Percentiles rank a stretch among this genome's conserved stretches.
Evolutionary conservation across 2,113 vertebrate species (phyloP).

Genomic region (Phycodurus eques): DNA sequence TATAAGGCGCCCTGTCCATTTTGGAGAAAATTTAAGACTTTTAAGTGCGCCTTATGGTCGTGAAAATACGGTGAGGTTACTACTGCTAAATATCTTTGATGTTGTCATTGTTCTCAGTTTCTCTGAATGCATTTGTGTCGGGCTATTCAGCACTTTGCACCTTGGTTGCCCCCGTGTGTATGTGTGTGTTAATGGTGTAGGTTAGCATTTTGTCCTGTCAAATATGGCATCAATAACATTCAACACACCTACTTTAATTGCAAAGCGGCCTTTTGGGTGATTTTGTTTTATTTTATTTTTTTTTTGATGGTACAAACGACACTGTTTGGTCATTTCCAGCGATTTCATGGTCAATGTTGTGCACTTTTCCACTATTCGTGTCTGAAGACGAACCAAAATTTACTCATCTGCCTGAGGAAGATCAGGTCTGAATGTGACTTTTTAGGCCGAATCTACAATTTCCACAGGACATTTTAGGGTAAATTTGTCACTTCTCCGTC

Average conservation of each 20-base stretch:
- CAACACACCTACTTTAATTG: neutral
- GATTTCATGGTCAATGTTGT: neutral
- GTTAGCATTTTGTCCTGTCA: neutral
- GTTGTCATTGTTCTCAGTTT: neutral
- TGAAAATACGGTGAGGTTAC: too few relatives aligned
- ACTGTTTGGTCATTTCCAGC: neutral
- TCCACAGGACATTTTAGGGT: neutral
- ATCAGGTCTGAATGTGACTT: neutral
- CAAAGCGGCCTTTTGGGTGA: neutral
- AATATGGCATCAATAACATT: neutral
- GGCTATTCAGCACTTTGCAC: conserved; percentile 41
- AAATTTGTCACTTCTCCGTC: neutral
- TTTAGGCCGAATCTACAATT: neutral
- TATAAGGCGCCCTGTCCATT: too few relatives aligned
- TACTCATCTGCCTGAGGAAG: neutral
- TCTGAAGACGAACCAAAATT: neutral
- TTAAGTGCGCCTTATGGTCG: too few relatives aligned
- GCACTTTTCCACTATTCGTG: neutral
- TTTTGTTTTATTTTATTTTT: neutral
- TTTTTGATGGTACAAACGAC: neutral
- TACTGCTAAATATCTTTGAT: neutral
- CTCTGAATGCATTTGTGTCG: neutral
- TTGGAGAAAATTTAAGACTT: too few relatives aligned
- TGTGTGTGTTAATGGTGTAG: conserved; percentile 8
- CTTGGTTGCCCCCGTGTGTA: conserved; percentile 62